Percentiles rank a stretch among this genome's conserved stretches.
Evolutionary conservation across 2,888 invertebrate genomes (phyloP).

Genomic region (Linnaemya vulpina): DNA sequence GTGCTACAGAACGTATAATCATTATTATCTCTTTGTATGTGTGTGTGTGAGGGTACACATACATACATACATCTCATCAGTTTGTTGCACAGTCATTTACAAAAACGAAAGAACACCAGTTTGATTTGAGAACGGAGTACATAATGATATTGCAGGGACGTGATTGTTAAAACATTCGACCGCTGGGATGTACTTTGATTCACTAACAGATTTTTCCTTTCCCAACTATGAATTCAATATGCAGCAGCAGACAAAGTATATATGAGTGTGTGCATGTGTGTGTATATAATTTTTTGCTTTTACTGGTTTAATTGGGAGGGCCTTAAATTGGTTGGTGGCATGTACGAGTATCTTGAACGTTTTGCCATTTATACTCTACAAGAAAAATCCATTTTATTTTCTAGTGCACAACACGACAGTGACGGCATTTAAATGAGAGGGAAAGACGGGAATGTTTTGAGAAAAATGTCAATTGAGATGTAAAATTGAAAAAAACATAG

Average conservation of each 20-base stretch:
- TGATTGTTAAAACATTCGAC: conserved; percentile 82
- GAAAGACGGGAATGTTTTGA: no score
- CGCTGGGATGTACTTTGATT: conserved; percentile 83
- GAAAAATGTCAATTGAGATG: no score
- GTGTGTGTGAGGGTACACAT: not conserved
- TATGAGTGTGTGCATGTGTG: not conserved
- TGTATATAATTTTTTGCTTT: conserved; percentile 1
- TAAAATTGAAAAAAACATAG: not conserved
- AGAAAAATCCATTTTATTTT: not conserved
- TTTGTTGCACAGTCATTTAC: conserved; percentile 51
- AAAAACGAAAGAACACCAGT: conserved; percentile 48
- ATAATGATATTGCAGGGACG: conserved; percentile 83
- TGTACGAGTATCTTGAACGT: not conserved
- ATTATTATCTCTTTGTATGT: conserved; percentile 44
- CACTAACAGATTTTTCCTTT: conserved; percentile 73
- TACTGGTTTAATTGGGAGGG: conserved; percentile 55
- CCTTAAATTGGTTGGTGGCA: conserved; percentile 25
- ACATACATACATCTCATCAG: conserved; percentile 15
- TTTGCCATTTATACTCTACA: conserved; percentile 28
- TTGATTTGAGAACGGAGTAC: conserved; percentile 75
- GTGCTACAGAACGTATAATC: conserved; percentile 44
- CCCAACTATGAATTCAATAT: conserved; percentile 30
- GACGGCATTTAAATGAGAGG: not conserved
- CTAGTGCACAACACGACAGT: not conserved
- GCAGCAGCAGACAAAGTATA: conserved; percentile 10